phyloP scores from a whole-genome alignment of 2,113 vertebrate species.

The Epinephelus moara region DNA sequence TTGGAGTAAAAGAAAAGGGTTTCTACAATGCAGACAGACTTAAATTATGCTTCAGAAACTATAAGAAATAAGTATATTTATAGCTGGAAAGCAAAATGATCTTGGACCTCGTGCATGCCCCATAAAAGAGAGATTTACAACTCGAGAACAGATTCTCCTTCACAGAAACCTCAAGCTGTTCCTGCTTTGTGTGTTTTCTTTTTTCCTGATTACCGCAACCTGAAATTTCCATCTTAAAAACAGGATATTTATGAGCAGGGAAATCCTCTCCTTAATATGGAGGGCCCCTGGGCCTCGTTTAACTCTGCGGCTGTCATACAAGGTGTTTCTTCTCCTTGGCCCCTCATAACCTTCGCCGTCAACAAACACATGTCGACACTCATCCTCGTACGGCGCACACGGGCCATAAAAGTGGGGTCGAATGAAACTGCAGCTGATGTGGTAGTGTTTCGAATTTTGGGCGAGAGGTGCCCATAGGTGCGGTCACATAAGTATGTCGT shows the following conservation, averaged over 20 bases:
- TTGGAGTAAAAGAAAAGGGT: neutral
- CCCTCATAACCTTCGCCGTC: constrained; percentile 57
- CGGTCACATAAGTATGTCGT: neutral
- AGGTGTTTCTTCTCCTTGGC: constrained; percentile 68
- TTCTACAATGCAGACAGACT: neutral
- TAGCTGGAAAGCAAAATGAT: constrained; percentile 53
- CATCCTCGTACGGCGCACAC: neutral
- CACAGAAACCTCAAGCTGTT: constrained; percentile 64
- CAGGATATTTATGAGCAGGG: constrained; percentile 74
- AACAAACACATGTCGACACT: constrained; percentile 61
- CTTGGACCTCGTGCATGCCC: constrained; percentile 40
- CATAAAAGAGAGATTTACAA: constrained; percentile 76
- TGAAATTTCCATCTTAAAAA: constrained; percentile 76
- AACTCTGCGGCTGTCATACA: constrained; percentile 53
- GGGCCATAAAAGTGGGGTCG: constrained; percentile 14
- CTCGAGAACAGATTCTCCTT: constrained; percentile 66
- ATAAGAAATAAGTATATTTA: constrained; percentile 54
- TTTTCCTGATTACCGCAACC: constrained; percentile 64
- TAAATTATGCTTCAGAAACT: constrained; percentile 36
- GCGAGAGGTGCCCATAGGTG: neutral
- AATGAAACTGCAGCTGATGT: neutral
- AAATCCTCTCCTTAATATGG: constrained; percentile 71
- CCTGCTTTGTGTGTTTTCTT: constrained; percentile 52
- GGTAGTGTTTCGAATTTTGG: neutral
- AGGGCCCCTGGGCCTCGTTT: constrained; percentile 66